Base-by-base conservation (phyloP, 2,888 invertebrate genomes). In the Heliconius charithonia region DNA sequence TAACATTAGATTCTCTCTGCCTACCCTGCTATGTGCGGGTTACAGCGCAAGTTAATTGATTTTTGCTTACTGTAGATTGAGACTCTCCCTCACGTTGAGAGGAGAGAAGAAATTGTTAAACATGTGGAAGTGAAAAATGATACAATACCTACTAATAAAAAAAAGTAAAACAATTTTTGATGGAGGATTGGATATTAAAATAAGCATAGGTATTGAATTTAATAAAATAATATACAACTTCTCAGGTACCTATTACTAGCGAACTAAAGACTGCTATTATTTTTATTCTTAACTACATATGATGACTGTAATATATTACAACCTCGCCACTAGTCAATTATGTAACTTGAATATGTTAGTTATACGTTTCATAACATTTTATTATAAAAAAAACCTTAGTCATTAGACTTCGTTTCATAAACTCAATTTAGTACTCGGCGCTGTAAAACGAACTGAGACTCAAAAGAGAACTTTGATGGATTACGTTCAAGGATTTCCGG, bases 261-360 rank as follows among this genome's bases (percentile, higher is more conserved):
- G 25, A 74, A 9, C 74, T 74, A 62, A 74, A 45, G 27, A 27
- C 45, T 3, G 63, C 27, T 41, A 45, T 74, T 74, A 65, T 62
- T 74, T 73, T 27, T 63, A 63, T 63, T 12, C 62, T 25, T 45
- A 63, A 74, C 41, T 74, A 45, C 27, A 27, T 45, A 22, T 51
- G 45, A 51, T 56, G 29, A 56, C 29, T 66, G 32, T 66, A 66
- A 75, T 66, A 66, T 67, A 56, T 66, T 51, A 75, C 25, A 56
- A 62, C n/a, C 27, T 76, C 27, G n/a, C 27, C 62, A 70, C 85
- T 87, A 91, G 90, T 90, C 90, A 89, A 66, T 81, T 81, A 78
- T 72, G 78, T 71, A 78, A 81, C 76, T 78, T 78, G 66, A 79
- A 80, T 78, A 75, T 51, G 75, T 75, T 78, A 75, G 74, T 75